Conservation (phyloP, 1,140 invertebrate species). For the Patella vulgata region DNA sequence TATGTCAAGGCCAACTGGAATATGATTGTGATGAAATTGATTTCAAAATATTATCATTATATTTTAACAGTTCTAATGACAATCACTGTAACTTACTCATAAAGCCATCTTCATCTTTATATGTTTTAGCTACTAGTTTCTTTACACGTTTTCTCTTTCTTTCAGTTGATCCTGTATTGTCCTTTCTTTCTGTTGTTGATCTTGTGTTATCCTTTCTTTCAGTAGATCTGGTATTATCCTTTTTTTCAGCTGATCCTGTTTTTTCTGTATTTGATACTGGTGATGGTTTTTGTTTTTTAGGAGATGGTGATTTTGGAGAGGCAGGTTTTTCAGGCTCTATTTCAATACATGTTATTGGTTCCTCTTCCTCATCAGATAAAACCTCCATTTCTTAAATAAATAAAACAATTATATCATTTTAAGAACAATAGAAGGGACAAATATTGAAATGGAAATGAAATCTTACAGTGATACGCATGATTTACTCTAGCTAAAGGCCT, state of each 20-base stretch:
- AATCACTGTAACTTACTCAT: constrained; percentile 57
- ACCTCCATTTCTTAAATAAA: constrained; percentile 14
- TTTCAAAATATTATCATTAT: no score
- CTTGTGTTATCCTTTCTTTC: constrained; percentile 25
- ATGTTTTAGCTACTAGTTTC: constrained; percentile 53
- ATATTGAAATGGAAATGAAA: no score
- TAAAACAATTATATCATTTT: no score
- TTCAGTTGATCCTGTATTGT: constrained; percentile 14
- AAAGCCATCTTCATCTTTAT: constrained; percentile 57
- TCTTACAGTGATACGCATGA: no score
- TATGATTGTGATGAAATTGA: no score
- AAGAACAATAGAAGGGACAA: no score
- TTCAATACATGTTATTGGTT: background rate
- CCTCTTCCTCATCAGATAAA: no score
- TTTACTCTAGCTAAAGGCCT: no score
- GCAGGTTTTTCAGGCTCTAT: background rate
- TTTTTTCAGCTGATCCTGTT: no score
- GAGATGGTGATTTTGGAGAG: background rate
- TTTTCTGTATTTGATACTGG: background rate
- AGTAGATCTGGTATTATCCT: no score
- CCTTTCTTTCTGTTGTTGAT: constrained; percentile 9
- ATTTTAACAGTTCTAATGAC: no score
- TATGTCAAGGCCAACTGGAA: no score
- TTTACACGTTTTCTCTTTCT: constrained; percentile 36
- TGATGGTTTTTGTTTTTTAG: background rate